Evolutionary conservation across 2,113 vertebrate genomes (phyloP).

Genomic region (Scalopus aquaticus): DNA sequence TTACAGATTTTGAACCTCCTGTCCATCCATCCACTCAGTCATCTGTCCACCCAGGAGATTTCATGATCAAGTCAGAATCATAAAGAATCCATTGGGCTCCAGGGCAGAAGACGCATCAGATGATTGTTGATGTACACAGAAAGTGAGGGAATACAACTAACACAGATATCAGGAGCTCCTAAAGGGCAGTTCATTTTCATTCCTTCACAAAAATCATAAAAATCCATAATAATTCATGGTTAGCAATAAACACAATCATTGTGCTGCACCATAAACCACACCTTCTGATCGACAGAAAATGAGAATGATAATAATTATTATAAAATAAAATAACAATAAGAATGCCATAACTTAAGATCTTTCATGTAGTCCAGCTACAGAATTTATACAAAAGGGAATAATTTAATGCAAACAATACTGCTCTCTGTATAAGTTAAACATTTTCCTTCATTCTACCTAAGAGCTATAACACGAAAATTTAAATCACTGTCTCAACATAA

Average conservation of each 20-base stretch:
- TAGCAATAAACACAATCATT: slow-evolving; percentile 83
- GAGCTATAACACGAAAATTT: slow-evolving; percentile 86
- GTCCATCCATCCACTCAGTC: slow-evolving; percentile 29
- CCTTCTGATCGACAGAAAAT: slow-evolving; percentile 90
- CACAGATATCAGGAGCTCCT: slow-evolving; percentile 48
- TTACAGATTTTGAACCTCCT: slow-evolving; percentile 59
- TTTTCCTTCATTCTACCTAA: slow-evolving; percentile 88
- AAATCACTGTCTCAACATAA: slow-evolving; percentile 86
- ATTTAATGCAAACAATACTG: slow-evolving; percentile 94
- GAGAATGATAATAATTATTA: slow-evolving; percentile 86
- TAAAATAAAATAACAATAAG: slow-evolving; percentile 82
- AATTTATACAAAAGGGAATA: slow-evolving; percentile 91
- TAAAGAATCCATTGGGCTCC: not conserved
- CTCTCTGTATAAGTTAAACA: slow-evolving; percentile 87
- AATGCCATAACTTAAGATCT: slow-evolving; percentile 96
- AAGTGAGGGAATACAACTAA: not conserved
- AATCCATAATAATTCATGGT: slow-evolving; percentile 58
- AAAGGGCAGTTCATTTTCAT: slow-evolving; percentile 68
- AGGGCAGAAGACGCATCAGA: not conserved
- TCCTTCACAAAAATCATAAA: slow-evolving; percentile 64
- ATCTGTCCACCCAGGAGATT: slow-evolving; percentile 14
- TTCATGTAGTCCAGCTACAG: slow-evolving; percentile 99
- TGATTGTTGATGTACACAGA: slow-evolving; percentile 28
- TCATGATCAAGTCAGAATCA: not conserved
- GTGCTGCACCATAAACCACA: slow-evolving; percentile 88